Base-by-base conservation (phyloP, 2,888 invertebrate species). In the Noctua fimbriata region DNA sequence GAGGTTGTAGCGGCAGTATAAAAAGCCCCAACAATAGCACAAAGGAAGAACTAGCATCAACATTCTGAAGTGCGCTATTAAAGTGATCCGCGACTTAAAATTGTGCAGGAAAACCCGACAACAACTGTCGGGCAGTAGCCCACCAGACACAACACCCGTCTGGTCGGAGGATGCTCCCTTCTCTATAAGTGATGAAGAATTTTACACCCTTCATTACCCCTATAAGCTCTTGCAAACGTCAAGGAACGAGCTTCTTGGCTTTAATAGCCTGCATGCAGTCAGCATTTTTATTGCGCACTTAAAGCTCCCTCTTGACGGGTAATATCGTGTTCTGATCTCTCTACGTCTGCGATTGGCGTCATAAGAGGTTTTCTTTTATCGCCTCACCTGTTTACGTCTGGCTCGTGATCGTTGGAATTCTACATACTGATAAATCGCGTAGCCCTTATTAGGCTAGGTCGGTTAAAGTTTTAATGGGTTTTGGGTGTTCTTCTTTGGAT, bases 151-250 rank as follows among this genome's bases (percentile, higher is more conserved):
- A 44, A 44, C 44, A 44, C 44, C 10, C 44, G 44, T 44, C 44
- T 41, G 44, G 10, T 44, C 10, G 10, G 14, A 47, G 47, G 16
- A 47, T 5, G 10, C 55, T 10, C 55, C 55, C 10, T 55, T 55
- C n/a, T 58, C 55, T 5, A 12, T 58, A 4, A 4, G 4, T 16
- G 60, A 28, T 60, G 16, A 28, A 60, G 28, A 18, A 28, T 7
- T 60, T 28, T 28, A 52, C 18, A 21, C 9, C 52, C 21, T 28
- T 28, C 28, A 60, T 18, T 60, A 28, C 60, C 28, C 7, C 14
- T 24, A 14, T 24, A 24, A 81, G n/a, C 18, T 82, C 82, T 67
- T 32, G 55, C 41, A 32, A 74, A 81, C 58, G 24, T 82, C n/a
- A 63, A 58, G 36, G 58, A 44, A 41, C 47, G 47, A 58, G 75